Evolutionary conservation across 2,113 vertebrate species (phyloP), one percentile per base, ranked within the genome.

Genomic region (Tetraodon nigroviridis): DNA sequence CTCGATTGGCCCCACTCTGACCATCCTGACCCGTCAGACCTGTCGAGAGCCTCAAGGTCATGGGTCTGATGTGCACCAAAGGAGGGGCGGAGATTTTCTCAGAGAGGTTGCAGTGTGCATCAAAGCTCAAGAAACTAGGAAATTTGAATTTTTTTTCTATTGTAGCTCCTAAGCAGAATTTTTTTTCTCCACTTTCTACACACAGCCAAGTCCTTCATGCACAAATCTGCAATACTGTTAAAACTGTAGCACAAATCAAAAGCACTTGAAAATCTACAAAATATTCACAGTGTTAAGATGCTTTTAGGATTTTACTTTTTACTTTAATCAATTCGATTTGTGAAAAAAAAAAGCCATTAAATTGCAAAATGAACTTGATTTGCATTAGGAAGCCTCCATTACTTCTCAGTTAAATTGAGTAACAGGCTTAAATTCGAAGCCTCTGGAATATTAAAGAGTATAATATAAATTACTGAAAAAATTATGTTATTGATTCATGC

Each of bases 1-100:
- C 86, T 85, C 47, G 27, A 86, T 74, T 19, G 2, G 41, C 15
- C 46, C 21, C 61, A 45, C 46, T 64, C 3, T 47, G 45, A 69
- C 54, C 20, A 52, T 61, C 57, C 55, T 59, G 56, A 67, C 48
- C 44, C 48, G 71, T 52, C 59, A 46, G 18, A 46, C 58, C 59
- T 44, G 50, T 67, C 16, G 15, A 65, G 60, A 73, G 61, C 22
- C 32, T 21, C 49, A 14, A 27, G 19, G 56, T 17, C 57, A 66
- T 53, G 55, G 55, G 79, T 76, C 7, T 24, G 17, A 56, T 37
- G 53, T 7, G 8, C 6, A 3, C 46, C 7, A 19, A 2, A 48
- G 18, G 2, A 19, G n/a, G 18, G 1, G 46, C 46, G 10, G 8
- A 18, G n/a, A 48, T n/a, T 20, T 10, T 17, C 17, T 46, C 3